Evolutionary conservation across 2,113 vertebrate species (phyloP).

Genomic region (Lampris megalopsis): DNA sequence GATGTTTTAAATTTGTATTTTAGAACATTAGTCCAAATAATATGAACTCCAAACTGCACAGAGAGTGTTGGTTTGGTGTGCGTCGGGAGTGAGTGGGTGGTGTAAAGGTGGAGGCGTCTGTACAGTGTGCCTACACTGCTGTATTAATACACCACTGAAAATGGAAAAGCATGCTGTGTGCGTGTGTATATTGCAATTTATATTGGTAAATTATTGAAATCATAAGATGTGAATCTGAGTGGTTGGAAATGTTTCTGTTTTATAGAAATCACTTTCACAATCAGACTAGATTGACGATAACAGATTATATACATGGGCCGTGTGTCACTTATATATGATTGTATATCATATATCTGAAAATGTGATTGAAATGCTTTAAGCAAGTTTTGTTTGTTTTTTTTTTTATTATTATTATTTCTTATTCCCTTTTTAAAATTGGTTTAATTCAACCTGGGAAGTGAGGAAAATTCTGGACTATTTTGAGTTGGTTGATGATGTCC

Average conservation of each 20-base stretch:
- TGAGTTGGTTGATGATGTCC: slow-evolving; percentile 2
- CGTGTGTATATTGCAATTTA: slow-evolving; percentile 19
- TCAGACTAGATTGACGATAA: slow-evolving; percentile 41
- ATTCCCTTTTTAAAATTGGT: slow-evolving; percentile 39
- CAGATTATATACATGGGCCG: slow-evolving; percentile 36
- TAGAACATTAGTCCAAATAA: slow-evolving; percentile 8
- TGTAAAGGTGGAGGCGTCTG: slow-evolving; percentile 38
- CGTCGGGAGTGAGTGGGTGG: slow-evolving; percentile 6
- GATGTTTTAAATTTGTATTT: neutral
- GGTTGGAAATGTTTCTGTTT: slow-evolving; percentile 68
- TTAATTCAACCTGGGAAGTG: slow-evolving; percentile 5
- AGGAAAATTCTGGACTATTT: slow-evolving; percentile 25
- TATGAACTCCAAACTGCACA: neutral
- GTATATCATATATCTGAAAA: slow-evolving; percentile 59
- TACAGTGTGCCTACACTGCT: slow-evolving; percentile 31
- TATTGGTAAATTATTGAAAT: slow-evolving; percentile 37
- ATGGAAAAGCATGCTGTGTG: slow-evolving; percentile 31
- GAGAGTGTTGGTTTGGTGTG: slow-evolving; percentile 16
- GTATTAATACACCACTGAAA: slow-evolving; percentile 40
- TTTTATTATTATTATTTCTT: slow-evolving; percentile 37
- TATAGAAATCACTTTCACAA: slow-evolving; percentile 68
- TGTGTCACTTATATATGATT: slow-evolving; percentile 45
- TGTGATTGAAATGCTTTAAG: slow-evolving; percentile 68
- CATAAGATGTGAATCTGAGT: slow-evolving; percentile 57
- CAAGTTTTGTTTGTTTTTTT: slow-evolving; percentile 38